Evolutionary conservation across 2,113 vertebrate species (phyloP).

Genomic region (Barbus barbus): DNA sequence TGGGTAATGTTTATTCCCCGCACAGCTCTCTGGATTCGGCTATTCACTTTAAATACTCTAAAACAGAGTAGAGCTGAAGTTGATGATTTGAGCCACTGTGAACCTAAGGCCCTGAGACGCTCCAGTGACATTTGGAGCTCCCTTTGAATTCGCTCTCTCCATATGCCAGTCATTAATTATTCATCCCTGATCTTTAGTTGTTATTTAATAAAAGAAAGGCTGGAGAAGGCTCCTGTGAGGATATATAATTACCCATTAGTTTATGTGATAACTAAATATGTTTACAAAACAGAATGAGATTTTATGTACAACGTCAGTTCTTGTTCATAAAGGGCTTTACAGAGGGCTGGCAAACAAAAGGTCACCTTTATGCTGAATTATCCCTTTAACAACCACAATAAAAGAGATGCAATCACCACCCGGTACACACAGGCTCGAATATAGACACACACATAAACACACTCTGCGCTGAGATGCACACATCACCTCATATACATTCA

Average conservation of each 20-base stretch:
- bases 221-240: slow-evolving; percentile 37
- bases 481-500: slow-evolving; percentile 28
- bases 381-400: slow-evolving; percentile 8
- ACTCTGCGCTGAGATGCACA: slow-evolving; percentile 18
- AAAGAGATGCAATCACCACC: background rate
- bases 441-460: background rate
- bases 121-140: slow-evolving; percentile 50
- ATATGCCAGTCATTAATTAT: slow-evolving; percentile 73
- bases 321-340: background rate
- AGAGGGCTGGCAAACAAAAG: background rate
- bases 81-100: background rate
- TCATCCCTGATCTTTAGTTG: slow-evolving; percentile 74
- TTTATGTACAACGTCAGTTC: background rate
- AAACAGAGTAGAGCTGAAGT: background rate
- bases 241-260: slow-evolving; percentile 31
- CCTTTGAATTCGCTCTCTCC: slow-evolving; percentile 49
- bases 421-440: background rate
- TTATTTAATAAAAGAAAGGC: slow-evolving; percentile 58
- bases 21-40: background rate
- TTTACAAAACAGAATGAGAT: background rate
- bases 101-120: slow-evolving; percentile 11
- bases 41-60: background rate
- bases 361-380: slow-evolving; percentile 10
- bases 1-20: background rate
- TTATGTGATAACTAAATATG: slow-evolving; percentile 6